phyloP scores from a whole-genome alignment of 2,888 invertebrate species.

The Drosophila maculinotata region DNA sequence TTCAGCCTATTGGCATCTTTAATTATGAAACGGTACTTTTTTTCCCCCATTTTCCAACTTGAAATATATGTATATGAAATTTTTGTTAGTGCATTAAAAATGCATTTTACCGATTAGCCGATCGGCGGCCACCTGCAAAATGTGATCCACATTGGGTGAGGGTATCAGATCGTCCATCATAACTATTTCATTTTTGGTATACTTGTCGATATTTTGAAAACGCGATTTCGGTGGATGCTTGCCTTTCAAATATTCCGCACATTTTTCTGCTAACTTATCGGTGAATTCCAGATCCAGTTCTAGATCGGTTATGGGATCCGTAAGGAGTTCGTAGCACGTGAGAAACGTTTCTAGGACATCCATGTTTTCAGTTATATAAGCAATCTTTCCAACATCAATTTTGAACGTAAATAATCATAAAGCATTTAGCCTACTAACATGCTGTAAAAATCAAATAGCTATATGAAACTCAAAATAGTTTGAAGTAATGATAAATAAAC shows the following conservation, averaged over 20 bases:
- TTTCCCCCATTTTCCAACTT: background rate
- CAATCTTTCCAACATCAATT: background rate
- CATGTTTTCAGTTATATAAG: slow-evolving; percentile 27
- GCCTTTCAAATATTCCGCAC: slow-evolving; percentile 20
- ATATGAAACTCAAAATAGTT: no score
- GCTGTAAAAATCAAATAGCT: no score
- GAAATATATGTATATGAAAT: slow-evolving; percentile 15
- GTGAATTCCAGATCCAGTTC: slow-evolving; percentile 41
- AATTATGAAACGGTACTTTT: slow-evolving; percentile 1
- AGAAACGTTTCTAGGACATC: slow-evolving; percentile 43
- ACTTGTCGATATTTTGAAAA: slow-evolving; percentile 40
- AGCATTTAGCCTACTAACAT: background rate
- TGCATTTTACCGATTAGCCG: slow-evolving; percentile 15
- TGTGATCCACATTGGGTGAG: slow-evolving; percentile 41
- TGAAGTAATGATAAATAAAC: no score
- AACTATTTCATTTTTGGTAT: slow-evolving; percentile 39
- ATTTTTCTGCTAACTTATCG: slow-evolving; percentile 32
- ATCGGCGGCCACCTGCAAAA: slow-evolving; percentile 41
- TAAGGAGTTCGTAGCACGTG: slow-evolving; percentile 43
- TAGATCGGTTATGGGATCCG: slow-evolving; percentile 46
- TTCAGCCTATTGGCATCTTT: slow-evolving; percentile 6
- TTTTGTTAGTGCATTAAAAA: slow-evolving; percentile 24
- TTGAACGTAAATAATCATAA: background rate
- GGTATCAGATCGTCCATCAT: slow-evolving; percentile 38
- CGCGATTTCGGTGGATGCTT: slow-evolving; percentile 23